Evolutionary conservation across 2,888 invertebrate genomes (phyloP), one percentile per base, ranked within the genome.

Genomic region (Eurois occulta): DNA sequence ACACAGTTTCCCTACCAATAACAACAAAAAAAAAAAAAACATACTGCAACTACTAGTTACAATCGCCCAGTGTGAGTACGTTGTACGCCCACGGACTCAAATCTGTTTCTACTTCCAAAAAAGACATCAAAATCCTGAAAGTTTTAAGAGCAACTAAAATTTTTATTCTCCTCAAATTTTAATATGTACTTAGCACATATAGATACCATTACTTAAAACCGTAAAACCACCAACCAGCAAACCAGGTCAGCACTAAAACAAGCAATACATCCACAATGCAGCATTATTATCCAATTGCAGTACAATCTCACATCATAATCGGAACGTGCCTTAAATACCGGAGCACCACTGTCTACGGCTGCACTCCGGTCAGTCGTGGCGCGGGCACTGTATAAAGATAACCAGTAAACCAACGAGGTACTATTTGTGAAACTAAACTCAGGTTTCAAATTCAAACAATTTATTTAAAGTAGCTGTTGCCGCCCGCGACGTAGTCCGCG

Each of bases 241-340:
- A 52, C 35, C 46, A 52, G 35, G 48, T 73, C 75, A 75, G 8
- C 24, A 67, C 64, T n/a, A 43, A 21, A 48, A 67, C 66, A 16
- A 55, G 28, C 28, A 64, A 64, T 18, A 65, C 66, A 72, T 52
- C 46, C 32, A 81, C 43, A 73, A 76, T 67, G 66, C 72, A 41
- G 62, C 48, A 73, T 74, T 70, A 76, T 41, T 58, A 70, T 77
- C 77, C 60, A 75, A 78, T 86, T 74, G 71, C 73, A 76, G 74
- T 64, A 84, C 79, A 84, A 73, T 77, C 55, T 76, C 75, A 67
- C 69, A 84, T 78, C 79, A 86, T 80, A 84, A 84, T 78, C 76
- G 69, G 65, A 43, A 78, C 84, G 84, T 86, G 84, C 65, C 72
- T 79, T 65, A 82, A 76, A 84, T 86, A 38, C 67, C 55, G 41